These are phyloP conservation scores for Stenolophus ochropezus DNA, from an alignment of 2,888 invertebrate genomes.

Conservation along the genomic window DNA sequence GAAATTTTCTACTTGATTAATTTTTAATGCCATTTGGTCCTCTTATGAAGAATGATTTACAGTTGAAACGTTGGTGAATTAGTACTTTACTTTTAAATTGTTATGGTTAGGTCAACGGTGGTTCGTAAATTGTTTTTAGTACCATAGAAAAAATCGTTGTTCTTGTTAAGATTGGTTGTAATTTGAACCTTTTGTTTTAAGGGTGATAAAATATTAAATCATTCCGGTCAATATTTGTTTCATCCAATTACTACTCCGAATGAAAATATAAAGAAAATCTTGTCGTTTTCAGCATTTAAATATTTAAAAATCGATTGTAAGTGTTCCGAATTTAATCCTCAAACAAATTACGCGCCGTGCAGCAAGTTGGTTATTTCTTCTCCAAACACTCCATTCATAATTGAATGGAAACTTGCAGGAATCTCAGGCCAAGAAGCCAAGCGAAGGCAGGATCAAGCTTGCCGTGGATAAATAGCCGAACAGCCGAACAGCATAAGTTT, in stretches of 20 bases:
- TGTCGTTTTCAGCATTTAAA: conserved; percentile 30
- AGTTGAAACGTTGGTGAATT: too few relatives aligned
- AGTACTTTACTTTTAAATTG: too few relatives aligned
- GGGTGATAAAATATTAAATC: too few relatives aligned
- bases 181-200: too few relatives aligned
- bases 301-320: conserved; percentile 54
- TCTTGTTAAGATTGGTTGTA: too few relatives aligned
- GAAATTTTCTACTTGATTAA: too few relatives aligned
- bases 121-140: too few relatives aligned
- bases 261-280: conserved; percentile 1
- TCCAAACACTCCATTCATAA: conserved; percentile 58
- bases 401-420: conserved; percentile 50
- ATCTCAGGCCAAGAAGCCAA: neutral
- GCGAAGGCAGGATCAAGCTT: neutral
- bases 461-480: neutral
- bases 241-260: neutral
- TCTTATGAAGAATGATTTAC: too few relatives aligned
- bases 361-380: conserved; percentile 51
- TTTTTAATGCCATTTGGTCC: too few relatives aligned
- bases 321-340: conserved; percentile 45
- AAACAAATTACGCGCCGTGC: conserved; percentile 53
- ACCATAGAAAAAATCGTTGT: too few relatives aligned
- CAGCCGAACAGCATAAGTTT: neutral
- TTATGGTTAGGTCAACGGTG: too few relatives aligned
- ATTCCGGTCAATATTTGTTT: neutral